Evolutionary conservation across 2,888 invertebrate genomes (phyloP).

Genomic region (Ormyrus rosae): DNA sequence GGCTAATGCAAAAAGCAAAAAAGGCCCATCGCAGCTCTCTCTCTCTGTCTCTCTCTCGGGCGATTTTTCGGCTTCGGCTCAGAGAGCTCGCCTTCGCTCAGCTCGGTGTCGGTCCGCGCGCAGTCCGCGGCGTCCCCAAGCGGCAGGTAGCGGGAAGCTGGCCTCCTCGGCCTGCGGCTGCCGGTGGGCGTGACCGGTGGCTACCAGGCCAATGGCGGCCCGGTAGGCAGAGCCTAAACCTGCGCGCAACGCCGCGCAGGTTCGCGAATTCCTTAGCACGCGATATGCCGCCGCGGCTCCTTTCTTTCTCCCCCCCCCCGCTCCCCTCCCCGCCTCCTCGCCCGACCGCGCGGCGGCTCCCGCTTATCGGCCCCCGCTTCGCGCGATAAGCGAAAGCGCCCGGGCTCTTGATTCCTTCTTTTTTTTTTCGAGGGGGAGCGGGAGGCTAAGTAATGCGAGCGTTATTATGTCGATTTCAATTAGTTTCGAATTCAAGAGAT

Average conservation of each 20-base stretch:
- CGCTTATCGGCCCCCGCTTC: no score
- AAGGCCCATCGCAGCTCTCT: not conserved
- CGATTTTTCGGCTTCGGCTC: no score
- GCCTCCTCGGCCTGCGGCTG: slow-evolving; percentile 40
- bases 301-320: not conserved
- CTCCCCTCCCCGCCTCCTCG: no score
- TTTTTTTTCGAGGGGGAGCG: no score
- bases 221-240: slow-evolving; percentile 71
- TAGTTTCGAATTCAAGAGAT: slow-evolving; percentile 10
- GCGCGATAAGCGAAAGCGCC: not conserved
- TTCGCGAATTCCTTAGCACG: slow-evolving; percentile 58
- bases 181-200: slow-evolving; percentile 72
- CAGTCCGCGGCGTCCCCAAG: slow-evolving; percentile 42
- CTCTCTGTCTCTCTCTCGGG: no score
- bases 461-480: slow-evolving; percentile 37
- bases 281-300: slow-evolving; percentile 10
- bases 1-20: not conserved
- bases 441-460: not conserved
- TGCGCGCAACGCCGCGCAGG: slow-evolving; percentile 64
- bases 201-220: slow-evolving; percentile 69
- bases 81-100: not conserved
- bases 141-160: slow-evolving; percentile 55
- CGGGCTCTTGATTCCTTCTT: not conserved
- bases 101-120: not conserved
- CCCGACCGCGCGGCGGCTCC: no score